Evolutionary conservation across 1,140 invertebrate genomes (phyloP).

Genomic region (Aphaenogaster floridana): DNA sequence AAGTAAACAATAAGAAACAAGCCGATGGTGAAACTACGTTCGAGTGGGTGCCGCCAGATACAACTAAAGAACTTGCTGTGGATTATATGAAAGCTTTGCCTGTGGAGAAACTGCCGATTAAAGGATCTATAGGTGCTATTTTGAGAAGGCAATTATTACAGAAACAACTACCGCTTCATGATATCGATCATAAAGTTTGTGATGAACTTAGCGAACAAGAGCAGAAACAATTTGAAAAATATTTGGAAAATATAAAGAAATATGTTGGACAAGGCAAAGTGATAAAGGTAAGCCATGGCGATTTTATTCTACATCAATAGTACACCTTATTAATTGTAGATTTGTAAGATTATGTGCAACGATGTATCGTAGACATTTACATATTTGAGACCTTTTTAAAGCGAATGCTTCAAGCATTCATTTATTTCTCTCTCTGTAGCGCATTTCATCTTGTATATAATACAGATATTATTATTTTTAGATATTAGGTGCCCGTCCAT

Average conservation of each 20-base stretch:
- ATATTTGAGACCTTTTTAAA: background rate
- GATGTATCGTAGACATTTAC: background rate
- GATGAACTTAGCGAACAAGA: slow-evolving; percentile 90
- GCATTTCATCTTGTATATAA: background rate
- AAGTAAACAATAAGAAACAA: slow-evolving; percentile 59
- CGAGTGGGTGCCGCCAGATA: slow-evolving; percentile 88
- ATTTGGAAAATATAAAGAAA: slow-evolving; percentile 87
- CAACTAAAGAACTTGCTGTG: slow-evolving; percentile 86
- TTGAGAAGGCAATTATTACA: slow-evolving; percentile 92
- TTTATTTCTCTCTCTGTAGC: background rate
- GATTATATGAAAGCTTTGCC: slow-evolving; percentile 93
- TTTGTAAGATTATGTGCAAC: background rate
- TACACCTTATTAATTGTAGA: background rate
- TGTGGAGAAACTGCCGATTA: slow-evolving; percentile 90
- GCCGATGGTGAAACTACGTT: slow-evolving; percentile 79
- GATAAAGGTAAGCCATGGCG: slow-evolving; percentile 78
- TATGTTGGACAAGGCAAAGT: slow-evolving; percentile 87
- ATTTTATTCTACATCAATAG: slow-evolving; percentile 41
- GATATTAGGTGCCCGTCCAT: slow-evolving; percentile 80
- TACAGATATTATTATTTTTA: slow-evolving; percentile 61
- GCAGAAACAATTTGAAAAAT: slow-evolving; percentile 87
- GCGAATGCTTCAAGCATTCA: background rate
- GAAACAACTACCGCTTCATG: slow-evolving; percentile 93
- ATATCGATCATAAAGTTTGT: slow-evolving; percentile 89
- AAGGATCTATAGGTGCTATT: slow-evolving; percentile 91